Conservation (phyloP, 2,888 invertebrate genomes). For the Amphiduros pacificus region DNA sequence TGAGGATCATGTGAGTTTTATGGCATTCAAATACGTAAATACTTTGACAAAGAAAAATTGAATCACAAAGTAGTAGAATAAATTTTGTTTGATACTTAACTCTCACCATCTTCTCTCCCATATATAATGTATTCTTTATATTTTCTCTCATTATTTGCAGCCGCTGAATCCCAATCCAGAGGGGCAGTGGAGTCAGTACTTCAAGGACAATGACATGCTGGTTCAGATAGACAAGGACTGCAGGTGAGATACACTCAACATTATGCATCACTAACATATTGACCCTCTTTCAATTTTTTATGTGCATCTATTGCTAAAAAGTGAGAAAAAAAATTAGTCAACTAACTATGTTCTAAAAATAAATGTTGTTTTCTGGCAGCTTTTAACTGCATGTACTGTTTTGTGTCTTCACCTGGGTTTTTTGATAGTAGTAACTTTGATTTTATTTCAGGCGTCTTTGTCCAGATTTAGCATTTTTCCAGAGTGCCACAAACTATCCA, state of each 20-base stretch:
- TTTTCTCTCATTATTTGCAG: slow-evolving; percentile 63
- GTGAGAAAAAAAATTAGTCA: neutral
- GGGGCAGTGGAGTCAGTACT: slow-evolving; percentile 93
- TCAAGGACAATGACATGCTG: slow-evolving; percentile 95
- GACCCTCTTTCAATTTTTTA: neutral
- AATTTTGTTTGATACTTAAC: neutral
- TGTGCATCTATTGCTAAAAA: neutral
- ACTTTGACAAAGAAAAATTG: neutral
- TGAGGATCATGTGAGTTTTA: slow-evolving; percentile 57
- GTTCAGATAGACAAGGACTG: slow-evolving; percentile 98
- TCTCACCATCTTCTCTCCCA: neutral
- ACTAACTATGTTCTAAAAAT: too few species aligned
- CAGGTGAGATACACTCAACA: slow-evolving; percentile 64
- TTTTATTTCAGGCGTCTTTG: slow-evolving; percentile 73
- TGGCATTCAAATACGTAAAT: neutral
- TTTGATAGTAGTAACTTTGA: neutral
- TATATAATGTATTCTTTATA: neutral
- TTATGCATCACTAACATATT: too few species aligned
- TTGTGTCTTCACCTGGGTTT: too few species aligned
- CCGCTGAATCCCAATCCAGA: slow-evolving; percentile 93
- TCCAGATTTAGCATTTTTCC: slow-evolving; percentile 96
- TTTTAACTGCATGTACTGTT: too few species aligned
- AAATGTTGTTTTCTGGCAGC: too few species aligned
- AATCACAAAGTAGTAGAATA: neutral
- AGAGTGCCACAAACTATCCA: slow-evolving; percentile 89